phyloP scores from a whole-genome alignment of 2,888 invertebrate species.

The Tyria jacobaeae region DNA sequence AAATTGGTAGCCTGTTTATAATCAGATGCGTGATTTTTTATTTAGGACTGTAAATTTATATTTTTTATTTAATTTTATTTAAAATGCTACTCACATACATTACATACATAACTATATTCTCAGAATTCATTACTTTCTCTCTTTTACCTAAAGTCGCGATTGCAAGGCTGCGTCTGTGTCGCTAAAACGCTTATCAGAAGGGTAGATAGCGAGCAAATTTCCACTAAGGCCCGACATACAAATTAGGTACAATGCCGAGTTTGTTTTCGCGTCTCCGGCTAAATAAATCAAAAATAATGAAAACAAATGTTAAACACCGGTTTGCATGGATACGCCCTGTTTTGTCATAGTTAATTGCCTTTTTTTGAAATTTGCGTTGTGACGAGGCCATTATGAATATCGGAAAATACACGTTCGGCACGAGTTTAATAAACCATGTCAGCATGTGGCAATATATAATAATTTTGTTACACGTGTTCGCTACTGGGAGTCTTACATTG shows the following conservation, averaged over 20 bases:
- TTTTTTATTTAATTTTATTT: too few relatives aligned
- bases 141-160: too few relatives aligned
- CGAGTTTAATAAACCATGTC: conserved; percentile 9
- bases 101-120: too few relatives aligned
- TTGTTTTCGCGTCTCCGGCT: neutral
- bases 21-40: too few relatives aligned
- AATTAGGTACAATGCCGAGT: neutral
- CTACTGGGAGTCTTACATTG: conserved; percentile 11
- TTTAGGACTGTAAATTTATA: too few relatives aligned
- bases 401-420: conserved; percentile 21
- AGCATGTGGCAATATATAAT: conserved; percentile 25
- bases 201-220: neutral
- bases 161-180: too few relatives aligned
- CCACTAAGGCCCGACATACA: too few relatives aligned
- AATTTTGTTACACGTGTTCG: conserved; percentile 23
- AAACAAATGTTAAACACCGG: conserved; percentile 48
- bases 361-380: conserved; percentile 44
- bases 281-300: conserved; percentile 41
- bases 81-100: too few relatives aligned
- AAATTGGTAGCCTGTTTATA: neutral
- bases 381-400: conserved; percentile 30
- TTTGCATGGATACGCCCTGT: neutral
- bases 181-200: too few relatives aligned
- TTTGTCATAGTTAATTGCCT: conserved; percentile 43
- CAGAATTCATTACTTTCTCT: neutral